Conservation (phyloP, 1,140 invertebrate species). For the Cryptotermes secundus region DNA sequence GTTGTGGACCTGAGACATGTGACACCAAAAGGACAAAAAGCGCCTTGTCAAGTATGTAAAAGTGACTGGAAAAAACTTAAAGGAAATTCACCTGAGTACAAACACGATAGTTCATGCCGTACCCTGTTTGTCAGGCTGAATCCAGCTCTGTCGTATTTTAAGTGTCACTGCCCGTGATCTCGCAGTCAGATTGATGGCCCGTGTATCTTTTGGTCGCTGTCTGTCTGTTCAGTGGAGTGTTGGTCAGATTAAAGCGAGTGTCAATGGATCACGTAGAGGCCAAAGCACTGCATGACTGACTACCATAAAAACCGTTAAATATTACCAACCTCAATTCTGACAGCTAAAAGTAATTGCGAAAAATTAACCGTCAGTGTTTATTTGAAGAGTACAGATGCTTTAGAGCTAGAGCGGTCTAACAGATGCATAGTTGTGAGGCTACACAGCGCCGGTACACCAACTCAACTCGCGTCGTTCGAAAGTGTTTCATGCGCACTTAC, state of each 20-base stretch:
- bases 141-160: background rate
- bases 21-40: too few species aligned
- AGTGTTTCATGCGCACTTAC: background rate
- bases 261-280: background rate
- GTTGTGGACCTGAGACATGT: too few species aligned
- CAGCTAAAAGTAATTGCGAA: constrained; percentile 11
- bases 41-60: too few species aligned
- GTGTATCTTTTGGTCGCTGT: background rate
- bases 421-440: background rate
- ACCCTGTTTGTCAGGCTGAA: background rate
- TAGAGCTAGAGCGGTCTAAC: background rate
- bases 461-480: background rate
- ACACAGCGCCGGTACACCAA: too few species aligned
- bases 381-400: background rate
- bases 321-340: background rate
- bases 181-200: background rate
- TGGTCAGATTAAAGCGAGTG: background rate
- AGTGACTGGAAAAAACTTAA: background rate
- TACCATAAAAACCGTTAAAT: background rate
- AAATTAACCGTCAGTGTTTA: constrained; percentile 15
- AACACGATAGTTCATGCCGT: background rate
- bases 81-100: background rate
- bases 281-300: background rate
- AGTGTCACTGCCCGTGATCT: background rate
- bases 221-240: background rate